Conservation (phyloP, 2,888 invertebrate species). For the Halocaridina rubra region DNA sequence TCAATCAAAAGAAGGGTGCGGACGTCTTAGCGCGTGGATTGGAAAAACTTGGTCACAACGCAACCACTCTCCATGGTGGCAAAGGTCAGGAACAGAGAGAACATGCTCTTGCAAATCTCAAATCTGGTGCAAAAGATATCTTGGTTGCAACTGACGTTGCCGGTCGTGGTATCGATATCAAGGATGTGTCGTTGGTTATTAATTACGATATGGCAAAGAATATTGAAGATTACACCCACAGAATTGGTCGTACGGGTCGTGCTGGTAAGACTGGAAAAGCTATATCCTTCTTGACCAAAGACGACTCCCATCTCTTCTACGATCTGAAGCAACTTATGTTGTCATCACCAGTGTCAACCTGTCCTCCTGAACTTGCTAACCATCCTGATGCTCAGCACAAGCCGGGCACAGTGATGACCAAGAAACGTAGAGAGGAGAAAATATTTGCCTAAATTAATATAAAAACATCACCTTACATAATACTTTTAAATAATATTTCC, state of each 20-base stretch:
- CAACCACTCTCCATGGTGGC: conserved; percentile 97
- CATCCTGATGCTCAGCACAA: conserved; percentile 99
- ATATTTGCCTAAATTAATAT: conserved; percentile 95
- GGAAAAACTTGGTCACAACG: conserved; percentile 96
- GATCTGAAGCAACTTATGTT: conserved; percentile 94
- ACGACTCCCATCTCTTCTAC: conserved; percentile 94
- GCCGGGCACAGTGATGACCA: conserved; percentile 89
- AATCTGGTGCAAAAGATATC: conserved; percentile 95
- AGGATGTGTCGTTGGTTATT: conserved; percentile 98
- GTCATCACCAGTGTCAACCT: conserved; percentile 90
- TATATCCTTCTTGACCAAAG: conserved; percentile 96
- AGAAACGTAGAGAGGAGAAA: conserved; percentile 93
- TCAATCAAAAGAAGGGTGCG: conserved; percentile 99
- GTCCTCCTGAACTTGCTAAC: conserved; percentile 95
- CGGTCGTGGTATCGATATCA: conserved; percentile 99
- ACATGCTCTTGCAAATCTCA: conserved; percentile 95
- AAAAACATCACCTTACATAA: too few relatives aligned
- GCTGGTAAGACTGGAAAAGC: conserved; percentile 98
- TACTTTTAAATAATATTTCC: too few relatives aligned
- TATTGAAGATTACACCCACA: conserved; percentile 78
- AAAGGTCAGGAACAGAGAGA: conserved; percentile 99
- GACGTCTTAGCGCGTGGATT: conserved; percentile 96
- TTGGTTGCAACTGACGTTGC: conserved; percentile 99
- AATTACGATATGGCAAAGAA: conserved; percentile 99
- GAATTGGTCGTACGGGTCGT: conserved; percentile 71